phyloP scores from a whole-genome alignment of 2,797 vertebrate genomes.

The Salarias fasciatus region DNA sequence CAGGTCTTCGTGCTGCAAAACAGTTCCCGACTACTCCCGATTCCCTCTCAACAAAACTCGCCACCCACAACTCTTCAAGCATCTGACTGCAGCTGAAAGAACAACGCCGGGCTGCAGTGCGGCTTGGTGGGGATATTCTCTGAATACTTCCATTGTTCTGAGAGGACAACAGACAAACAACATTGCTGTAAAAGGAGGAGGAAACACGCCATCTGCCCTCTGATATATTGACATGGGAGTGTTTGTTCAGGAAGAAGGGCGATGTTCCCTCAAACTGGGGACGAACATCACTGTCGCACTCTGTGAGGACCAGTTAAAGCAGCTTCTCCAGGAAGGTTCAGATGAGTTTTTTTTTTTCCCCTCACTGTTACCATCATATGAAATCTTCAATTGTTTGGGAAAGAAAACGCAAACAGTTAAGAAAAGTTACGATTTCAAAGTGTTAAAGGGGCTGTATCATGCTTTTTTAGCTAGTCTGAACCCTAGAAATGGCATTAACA shows the following conservation, averaged over 20 bases:
- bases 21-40: constrained; percentile 44
- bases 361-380: too few species aligned
- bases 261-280: constrained; percentile 28
- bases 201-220: constrained; percentile 20
- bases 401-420: too few species aligned
- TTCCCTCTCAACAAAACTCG: constrained; percentile 46
- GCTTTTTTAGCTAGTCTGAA: too few species aligned
- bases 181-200: constrained; percentile 12
- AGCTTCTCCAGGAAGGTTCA: too few species aligned
- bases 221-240: constrained; percentile 34
- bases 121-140: constrained; percentile 40
- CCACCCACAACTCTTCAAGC: constrained; percentile 48
- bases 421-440: too few species aligned
- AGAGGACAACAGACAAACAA: constrained; percentile 50
- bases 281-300: not conserved
- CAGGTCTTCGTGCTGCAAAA: constrained; percentile 27
- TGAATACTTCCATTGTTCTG: constrained; percentile 52
- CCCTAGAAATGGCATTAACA: too few species aligned
- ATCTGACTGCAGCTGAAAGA: constrained; percentile 28
- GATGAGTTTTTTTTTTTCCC: too few species aligned
- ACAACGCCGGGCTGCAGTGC: constrained; percentile 12
- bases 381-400: too few species aligned
- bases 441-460: too few species aligned
- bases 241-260: constrained; percentile 35
- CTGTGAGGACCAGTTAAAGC: constrained; percentile 1